Conservation (phyloP, 2,113 vertebrate species). For the Coracopsis vasa region DNA sequence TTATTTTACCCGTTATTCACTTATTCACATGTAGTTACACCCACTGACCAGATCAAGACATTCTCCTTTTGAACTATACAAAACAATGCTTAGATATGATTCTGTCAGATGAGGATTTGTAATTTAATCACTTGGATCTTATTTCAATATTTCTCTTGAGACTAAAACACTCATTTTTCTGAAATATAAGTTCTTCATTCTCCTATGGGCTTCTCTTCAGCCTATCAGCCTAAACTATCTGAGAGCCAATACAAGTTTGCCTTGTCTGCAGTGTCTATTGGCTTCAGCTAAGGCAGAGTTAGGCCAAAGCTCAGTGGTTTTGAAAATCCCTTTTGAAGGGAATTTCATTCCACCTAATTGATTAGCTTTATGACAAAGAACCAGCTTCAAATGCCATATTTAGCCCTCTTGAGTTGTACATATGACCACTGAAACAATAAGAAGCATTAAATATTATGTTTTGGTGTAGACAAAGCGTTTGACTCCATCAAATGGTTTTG, state of each 20-base stretch:
- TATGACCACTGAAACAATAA: neutral
- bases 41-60: neutral
- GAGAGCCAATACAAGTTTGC: neutral
- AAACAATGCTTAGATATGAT: neutral
- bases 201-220: neutral
- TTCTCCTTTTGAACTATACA: neutral
- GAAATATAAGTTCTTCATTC: neutral
- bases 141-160: neutral
- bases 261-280: neutral
- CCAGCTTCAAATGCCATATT: neutral
- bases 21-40: neutral
- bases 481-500: neutral
- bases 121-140: neutral
- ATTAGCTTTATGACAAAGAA: neutral
- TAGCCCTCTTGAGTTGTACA: neutral
- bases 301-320: neutral
- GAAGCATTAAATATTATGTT: neutral
- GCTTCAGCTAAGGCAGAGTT: neutral
- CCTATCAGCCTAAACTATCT: neutral
- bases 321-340: conserved; percentile 3
- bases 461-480: neutral
- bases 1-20: neutral
- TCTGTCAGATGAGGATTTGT: neutral
- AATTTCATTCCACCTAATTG: neutral
- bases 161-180: neutral